These are phyloP conservation scores for Saccostrea echinata DNA, from an alignment of 1,140 invertebrate genomes.

Conservation along the genomic window DNA sequence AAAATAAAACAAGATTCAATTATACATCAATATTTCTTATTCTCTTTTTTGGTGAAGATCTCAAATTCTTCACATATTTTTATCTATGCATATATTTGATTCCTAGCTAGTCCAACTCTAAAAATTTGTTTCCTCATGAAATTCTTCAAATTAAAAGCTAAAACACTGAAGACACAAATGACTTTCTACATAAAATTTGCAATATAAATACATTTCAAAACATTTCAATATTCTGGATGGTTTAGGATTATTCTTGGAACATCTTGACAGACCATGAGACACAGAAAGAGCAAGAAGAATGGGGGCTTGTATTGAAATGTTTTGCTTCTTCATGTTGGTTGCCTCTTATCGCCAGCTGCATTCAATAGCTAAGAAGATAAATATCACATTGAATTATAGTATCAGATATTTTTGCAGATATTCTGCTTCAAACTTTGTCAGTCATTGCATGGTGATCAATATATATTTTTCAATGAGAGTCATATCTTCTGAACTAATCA, in stretches of 20 bases:
- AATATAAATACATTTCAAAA: slow-evolving; percentile 31
- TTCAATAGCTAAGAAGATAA: slow-evolving; percentile 21
- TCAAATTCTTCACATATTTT: neutral
- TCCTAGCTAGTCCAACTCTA: neutral
- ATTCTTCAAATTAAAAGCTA: neutral
- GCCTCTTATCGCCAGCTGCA: slow-evolving; percentile 15
- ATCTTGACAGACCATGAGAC: neutral
- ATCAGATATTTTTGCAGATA: neutral
- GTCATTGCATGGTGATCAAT: neutral
- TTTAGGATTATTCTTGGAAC: neutral
- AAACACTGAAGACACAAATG: slow-evolving; percentile 5
- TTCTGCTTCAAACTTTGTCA: neutral
- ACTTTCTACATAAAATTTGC: neutral
- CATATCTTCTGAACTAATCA: slow-evolving; percentile 12
- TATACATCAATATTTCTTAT: neutral
- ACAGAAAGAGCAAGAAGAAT: neutral
- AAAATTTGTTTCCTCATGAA: neutral
- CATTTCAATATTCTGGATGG: neutral
- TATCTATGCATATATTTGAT: neutral
- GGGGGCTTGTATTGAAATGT: neutral
- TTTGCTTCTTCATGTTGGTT: slow-evolving; percentile 26
- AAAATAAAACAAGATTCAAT: neutral
- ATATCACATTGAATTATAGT: neutral
- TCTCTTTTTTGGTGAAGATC: slow-evolving; percentile 1
- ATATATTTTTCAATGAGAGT: neutral